These are phyloP conservation scores for Andrena haemorrhoa DNA, from an alignment of 2,888 invertebrate species.

Conservation along the genomic window DNA sequence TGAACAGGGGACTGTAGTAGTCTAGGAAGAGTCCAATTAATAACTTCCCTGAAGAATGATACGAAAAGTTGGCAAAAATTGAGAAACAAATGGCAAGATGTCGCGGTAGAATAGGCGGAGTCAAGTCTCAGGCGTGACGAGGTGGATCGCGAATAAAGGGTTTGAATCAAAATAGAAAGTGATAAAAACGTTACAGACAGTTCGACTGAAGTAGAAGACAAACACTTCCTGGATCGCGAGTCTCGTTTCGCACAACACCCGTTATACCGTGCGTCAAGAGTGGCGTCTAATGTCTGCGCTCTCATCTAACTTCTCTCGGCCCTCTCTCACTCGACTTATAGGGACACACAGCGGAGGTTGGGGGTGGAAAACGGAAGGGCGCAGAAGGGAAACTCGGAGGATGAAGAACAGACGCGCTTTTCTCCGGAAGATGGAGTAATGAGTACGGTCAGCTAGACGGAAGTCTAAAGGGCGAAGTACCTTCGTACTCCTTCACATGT, in stretches of 20 bases:
- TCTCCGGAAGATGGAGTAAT: constrained; percentile 71
- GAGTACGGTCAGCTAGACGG: constrained; percentile 71
- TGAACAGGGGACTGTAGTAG: neutral
- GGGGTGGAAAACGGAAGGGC: neutral
- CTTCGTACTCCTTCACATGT: constrained; percentile 68
- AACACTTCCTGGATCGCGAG: constrained; percentile 3
- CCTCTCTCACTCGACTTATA: constrained; percentile 25
- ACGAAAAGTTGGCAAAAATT: neutral
- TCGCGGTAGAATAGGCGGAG: neutral
- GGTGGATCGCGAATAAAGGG: neutral
- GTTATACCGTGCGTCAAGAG: constrained; percentile 32
- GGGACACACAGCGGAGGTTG: constrained; percentile 11
- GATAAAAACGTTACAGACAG: constrained; percentile 17
- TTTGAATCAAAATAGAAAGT: constrained; percentile 13
- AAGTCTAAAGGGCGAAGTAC: constrained; percentile 75
- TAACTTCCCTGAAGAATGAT: neutral
- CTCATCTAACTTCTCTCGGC: constrained; percentile 57
- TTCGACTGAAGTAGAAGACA: constrained; percentile 1
- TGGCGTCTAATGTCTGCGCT: constrained; percentile 56
- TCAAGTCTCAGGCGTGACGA: neutral
- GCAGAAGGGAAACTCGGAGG: constrained; percentile 14
- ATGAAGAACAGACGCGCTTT: constrained; percentile 59
- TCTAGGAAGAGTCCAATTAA: neutral
- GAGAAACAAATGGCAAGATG: neutral
- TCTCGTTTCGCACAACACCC: constrained; percentile 22